Evolutionary conservation across 2,888 invertebrate genomes (phyloP), one percentile per base, ranked within the genome.

Genomic region (Oscheius sp.): DNA sequence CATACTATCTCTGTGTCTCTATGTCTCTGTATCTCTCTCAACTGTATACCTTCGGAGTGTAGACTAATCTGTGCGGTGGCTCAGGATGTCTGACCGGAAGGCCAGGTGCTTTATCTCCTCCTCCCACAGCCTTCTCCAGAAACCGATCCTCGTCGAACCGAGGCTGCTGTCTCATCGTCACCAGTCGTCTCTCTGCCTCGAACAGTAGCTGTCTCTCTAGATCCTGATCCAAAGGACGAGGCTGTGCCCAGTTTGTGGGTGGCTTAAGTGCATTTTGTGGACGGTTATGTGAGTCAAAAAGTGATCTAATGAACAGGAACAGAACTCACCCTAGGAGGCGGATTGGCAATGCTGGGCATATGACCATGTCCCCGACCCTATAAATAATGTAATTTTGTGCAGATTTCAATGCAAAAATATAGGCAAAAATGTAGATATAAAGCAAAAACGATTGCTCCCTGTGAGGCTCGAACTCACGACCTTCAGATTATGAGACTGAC

Each of bases 381-480:
- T 32, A 68, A 68, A 55, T 11, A 32, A 65, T 42, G 7, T 4
- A 57, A 7, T 57, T 29, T 57, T 57, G 4, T 53, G n/a, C 13
- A 4, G 4, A 21, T 21, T 21, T 21, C 21, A 21, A 21, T 21
- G 21, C 0, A 21, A 21, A 21, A 21, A 21, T 21, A 21, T 21
- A 21, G 21, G 21, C 21, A 21, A 21, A 21, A 42, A 42, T 42
- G 3, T 42, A 42, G 42, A 42, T 5, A 42, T 5, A 42, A 42
- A 7, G 42, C 42, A 42, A 42, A 42, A 42, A 42, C 42, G 7
- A n/a, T 79, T 84, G 84, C 84, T 83, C 81, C 81, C 79, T 82
- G 94, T 94, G 94, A 94, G 94, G 94, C 93, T 94, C 94, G 94
- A 94, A 94, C 94, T 94, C 94, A 94, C 94, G 94, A 94, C 94